Base-by-base conservation (phyloP, 2,113 vertebrate genomes). In the Corythaixoides concolor region DNA sequence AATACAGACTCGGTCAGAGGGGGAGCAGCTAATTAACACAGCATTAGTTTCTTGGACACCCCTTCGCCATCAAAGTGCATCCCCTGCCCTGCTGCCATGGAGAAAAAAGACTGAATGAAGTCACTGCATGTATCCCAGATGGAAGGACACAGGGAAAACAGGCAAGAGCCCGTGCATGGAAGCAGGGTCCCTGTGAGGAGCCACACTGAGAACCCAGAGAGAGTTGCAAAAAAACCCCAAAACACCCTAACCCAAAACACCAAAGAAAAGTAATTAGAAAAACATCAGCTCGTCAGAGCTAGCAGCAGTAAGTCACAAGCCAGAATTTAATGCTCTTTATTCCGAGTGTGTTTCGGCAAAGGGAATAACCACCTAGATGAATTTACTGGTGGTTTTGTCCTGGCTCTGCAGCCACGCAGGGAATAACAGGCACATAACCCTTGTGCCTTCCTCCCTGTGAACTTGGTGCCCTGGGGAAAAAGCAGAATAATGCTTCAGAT, bases 91-190 rank as follows among this genome's bases (percentile, higher is more conserved):
- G 27, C 15, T 39, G 56, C 30, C 0, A 0, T 0, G 26, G 52
- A 75, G 41, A 74, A 41, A 17, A 84, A 60, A 85, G 47, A 20
- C 0, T 2, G 28, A 15, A 9, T 0, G 0, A 88, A 83, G n/a
- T 7, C 13, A 24, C 39, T 50, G 12, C 2, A 0, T 0, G 0
- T 20, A 41, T 63, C n/a, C 53, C 23, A 28, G 45, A 8, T 5
- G 33, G 37, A 64, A 88, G 17, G 47, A 85, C 14, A 2, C 2
- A 1, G 20, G 20, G 8, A 11, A 74, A 80, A 70, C 0, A 0
- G 1, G 3, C 9, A 58, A 63, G 14, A 91, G 7, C 4, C 14
- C 30, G 35, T 0, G 1, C 0, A 0, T 10, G 15, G 58, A 53
- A 73, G 6, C 1, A 7, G 39, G 9, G 18, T 12, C 33, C 30